These are phyloP conservation scores for Gymnosoma rotundatum DNA, from an alignment of 2,888 invertebrate genomes.

Conservation along the genomic window DNA sequence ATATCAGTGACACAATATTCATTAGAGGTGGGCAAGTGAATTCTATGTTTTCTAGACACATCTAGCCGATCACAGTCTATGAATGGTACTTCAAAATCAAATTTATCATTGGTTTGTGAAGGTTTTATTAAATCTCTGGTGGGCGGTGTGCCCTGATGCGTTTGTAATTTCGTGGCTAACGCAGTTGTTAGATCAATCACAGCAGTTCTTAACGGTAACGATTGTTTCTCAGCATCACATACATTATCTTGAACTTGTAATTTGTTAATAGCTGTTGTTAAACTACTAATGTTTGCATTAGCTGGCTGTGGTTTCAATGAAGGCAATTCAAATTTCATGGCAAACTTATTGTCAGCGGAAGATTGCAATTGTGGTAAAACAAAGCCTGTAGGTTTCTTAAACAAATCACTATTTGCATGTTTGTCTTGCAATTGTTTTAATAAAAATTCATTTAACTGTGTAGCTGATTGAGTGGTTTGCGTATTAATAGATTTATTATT, in stretches of 20 bases:
- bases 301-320: conserved; percentile 66
- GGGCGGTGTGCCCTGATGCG: conserved; percentile 71
- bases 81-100: conserved; percentile 74
- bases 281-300: conserved; percentile 36
- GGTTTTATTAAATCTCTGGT: conserved; percentile 50
- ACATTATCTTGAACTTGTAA: conserved; percentile 24
- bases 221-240: not conserved
- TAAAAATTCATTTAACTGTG: conserved; percentile 72
- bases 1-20: conserved; percentile 72
- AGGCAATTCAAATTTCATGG: conserved; percentile 70
- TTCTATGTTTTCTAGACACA: conserved; percentile 1
- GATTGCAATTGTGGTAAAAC: conserved; percentile 72
- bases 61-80: conserved; percentile 74
- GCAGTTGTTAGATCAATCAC: conserved; percentile 78
- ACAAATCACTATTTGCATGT: conserved; percentile 40
- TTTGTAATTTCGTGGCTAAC: conserved; percentile 71
- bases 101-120: conserved; percentile 16
- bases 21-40: conserved; percentile 59
- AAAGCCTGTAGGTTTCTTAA: conserved; percentile 57
- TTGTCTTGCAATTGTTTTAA: conserved; percentile 70
- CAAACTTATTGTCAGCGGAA: not conserved
- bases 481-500: conserved; percentile 14
- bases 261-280: conserved; percentile 54
- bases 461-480: conserved; percentile 8
- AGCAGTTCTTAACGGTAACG: conserved; percentile 18